A percentile compares a stretch with the other conserved stretches of the same genome.
Evolutionary conservation across 2,888 invertebrate species (phyloP).

Genomic region (Ypsolopha sequella): DNA sequence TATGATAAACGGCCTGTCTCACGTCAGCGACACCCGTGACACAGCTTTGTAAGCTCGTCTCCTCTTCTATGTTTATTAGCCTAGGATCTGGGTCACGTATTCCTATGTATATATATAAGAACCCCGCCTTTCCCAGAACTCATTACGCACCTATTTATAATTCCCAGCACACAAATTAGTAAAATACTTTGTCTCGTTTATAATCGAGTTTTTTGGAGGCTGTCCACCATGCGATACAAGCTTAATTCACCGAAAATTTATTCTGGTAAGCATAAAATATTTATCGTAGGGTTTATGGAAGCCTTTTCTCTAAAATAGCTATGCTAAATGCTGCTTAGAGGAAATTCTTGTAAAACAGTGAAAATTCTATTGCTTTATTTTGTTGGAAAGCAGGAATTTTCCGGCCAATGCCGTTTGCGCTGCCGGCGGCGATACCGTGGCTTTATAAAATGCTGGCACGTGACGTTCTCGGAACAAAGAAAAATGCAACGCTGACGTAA

Average conservation of each 20-base stretch:
- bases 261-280: no score
- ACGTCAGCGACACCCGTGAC: constrained; percentile 9
- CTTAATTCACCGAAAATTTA: no score
- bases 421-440: background rate
- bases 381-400: constrained; percentile 30
- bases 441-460: constrained; percentile 48
- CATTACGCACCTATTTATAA: constrained; percentile 20
- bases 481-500: constrained; percentile 30
- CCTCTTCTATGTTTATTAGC: constrained; percentile 25
- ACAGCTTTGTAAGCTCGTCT: constrained; percentile 24
- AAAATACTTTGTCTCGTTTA: constrained; percentile 24
- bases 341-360: background rate
- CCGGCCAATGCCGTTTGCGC: constrained; percentile 8
- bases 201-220: constrained; percentile 20
- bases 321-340: no score
- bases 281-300: background rate
- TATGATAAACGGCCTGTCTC: constrained; percentile 24
- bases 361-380: constrained; percentile 34
- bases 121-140: constrained; percentile 33
- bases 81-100: constrained; percentile 42
- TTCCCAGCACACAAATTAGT: constrained; percentile 9
- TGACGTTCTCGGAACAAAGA: constrained; percentile 48
- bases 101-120: constrained; percentile 1
- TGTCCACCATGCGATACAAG: no score
- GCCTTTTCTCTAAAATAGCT: background rate